Percentiles rank a stretch among this genome's conserved stretches.
These are phyloP conservation scores for Zygothrica quintamaculata DNA, from an alignment of 2,888 invertebrate species.

Conservation along the genomic window DNA sequence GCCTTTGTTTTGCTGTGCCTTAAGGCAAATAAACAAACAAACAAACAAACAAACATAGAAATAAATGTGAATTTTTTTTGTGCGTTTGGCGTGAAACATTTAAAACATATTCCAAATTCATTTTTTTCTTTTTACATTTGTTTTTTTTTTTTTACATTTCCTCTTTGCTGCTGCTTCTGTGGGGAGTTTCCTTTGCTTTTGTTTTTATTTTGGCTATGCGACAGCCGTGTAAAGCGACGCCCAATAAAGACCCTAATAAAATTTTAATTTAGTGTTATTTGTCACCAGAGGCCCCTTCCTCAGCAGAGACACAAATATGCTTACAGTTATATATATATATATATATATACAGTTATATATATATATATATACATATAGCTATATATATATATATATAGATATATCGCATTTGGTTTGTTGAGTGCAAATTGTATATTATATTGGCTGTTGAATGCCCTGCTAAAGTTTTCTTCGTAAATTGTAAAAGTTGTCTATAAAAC, in stretches of 20 bases:
- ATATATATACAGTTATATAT: conserved; percentile 15
- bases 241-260: conserved; percentile 79
- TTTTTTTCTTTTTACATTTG: conserved; percentile 17
- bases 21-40: conserved; percentile 32
- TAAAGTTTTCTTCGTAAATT: conserved; percentile 35
- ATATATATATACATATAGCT: conserved; percentile 10
- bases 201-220: conserved; percentile 45
- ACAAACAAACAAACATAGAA: conserved; percentile 34
- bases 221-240: conserved; percentile 55
- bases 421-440: conserved; percentile 42
- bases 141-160: conserved; percentile 20
- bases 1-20: conserved; percentile 40
- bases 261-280: conserved; percentile 78
- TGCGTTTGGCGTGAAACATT: conserved; percentile 57
- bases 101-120: conserved; percentile 65
- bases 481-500: conserved; percentile 32
- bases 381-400: conserved; percentile 9
- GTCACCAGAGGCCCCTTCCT: conserved; percentile 68
- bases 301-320: too few species aligned
- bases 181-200: too few species aligned
- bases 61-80: conserved; percentile 40
- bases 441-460: conserved; percentile 15
- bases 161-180: too few species aligned
- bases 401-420: conserved; percentile 35
- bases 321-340: neutral